Base-by-base conservation (phyloP, 2,113 vertebrate genomes). In the Pao palembangensis region DNA sequence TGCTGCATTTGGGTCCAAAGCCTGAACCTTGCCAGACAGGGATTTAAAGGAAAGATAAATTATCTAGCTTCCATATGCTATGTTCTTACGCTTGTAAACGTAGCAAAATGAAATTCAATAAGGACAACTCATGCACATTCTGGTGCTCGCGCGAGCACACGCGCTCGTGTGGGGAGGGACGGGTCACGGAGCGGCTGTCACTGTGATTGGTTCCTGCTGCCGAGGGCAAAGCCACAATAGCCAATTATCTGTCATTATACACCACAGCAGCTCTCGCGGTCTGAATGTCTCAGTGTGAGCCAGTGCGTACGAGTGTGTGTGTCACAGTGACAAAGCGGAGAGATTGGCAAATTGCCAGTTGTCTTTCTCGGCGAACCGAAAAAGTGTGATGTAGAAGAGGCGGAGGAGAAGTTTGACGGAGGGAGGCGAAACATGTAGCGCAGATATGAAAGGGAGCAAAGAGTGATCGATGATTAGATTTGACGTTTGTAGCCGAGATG, bases 161-260 rank as follows among this genome's bases (percentile, higher is more conserved):
- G 2, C 21, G 21, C 21, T 23, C 41, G n/a, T 16, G 16, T 18
- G 11, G 28, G 41, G 58, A 59, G 53, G 56, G 65, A 75, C 16
- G 15, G 76, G 84, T 84, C 81, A 81, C 16, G 15, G 71, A 86
- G 85, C 77, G 80, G 75, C 66, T 87, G 87, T 88, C 84, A 86
- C 68, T 75, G 65, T 82, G 84, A 88, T 86, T 85, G 85, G 80
- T 84, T 87, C 82, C 68, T 71, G 71, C 72, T 83, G 84, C 76
- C 49, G 70, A 81, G 68, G 78, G 78, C 67, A 17, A 85, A 82
- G 70, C 82, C 84, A 84, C 81, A 84, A 86, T 79, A 82, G 77
- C 80, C 85, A 86, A 88, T 89, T 89, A 87, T 87, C 81, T 84
- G 81, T 85, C 82, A 87, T 87, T 86, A 89, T 86, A 84, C 81